Evolutionary conservation across 1,140 invertebrate genomes (phyloP).

Genomic region (Trichonephila clavata): DNA sequence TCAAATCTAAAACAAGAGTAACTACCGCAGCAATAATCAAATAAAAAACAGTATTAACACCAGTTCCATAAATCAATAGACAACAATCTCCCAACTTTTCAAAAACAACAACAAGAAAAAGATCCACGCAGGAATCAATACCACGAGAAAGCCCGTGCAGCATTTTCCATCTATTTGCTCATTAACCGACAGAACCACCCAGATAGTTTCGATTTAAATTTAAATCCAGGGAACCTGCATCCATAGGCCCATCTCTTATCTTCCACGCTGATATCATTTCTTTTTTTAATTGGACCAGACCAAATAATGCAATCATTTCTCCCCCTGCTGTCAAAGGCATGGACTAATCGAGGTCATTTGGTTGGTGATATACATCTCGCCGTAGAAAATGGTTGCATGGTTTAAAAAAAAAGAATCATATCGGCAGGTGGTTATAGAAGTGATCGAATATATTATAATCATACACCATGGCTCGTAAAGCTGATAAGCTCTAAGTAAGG

Average conservation of each 20-base stretch:
- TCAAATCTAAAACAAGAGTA: not conserved
- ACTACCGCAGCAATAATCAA: not conserved
- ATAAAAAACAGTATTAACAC: not conserved
- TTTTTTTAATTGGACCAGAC: not conserved
- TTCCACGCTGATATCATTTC: not conserved
- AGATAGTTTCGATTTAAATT: not conserved
- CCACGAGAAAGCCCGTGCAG: not conserved
- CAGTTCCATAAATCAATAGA: not conserved
- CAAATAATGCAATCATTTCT: constrained; percentile 3
- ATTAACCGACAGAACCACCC: constrained; percentile 1
- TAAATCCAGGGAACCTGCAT: not conserved
- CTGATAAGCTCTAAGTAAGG: not conserved
- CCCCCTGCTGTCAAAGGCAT: not conserved
- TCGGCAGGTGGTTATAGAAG: not conserved
- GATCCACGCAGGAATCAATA: not conserved
- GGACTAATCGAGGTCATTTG: not conserved
- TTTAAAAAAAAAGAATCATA: not conserved
- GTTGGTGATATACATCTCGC: not conserved
- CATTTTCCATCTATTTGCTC: not conserved
- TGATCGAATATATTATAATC: constrained; percentile 25
- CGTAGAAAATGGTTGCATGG: not conserved
- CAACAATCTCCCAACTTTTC: not conserved
- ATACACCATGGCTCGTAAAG: not conserved
- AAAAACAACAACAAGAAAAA: not conserved
- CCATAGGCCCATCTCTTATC: not conserved